A percentile compares a stretch with the other conserved stretches of the same genome.
Evolutionary conservation across 2,888 invertebrate species (phyloP).

Genomic region (Coremacera marginata): DNA sequence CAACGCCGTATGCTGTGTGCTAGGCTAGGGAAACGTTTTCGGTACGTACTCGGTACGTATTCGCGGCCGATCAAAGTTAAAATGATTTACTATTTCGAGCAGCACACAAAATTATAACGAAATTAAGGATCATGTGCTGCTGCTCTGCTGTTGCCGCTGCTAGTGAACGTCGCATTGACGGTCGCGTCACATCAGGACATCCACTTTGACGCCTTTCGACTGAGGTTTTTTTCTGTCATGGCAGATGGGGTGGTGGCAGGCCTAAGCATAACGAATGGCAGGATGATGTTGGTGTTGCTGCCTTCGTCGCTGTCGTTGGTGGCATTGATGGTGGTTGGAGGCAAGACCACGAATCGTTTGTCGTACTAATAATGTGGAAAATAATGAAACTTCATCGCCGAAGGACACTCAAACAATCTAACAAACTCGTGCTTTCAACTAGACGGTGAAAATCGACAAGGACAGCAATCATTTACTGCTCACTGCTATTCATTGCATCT

Average conservation of each 20-base stretch:
- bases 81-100: slow-evolving; percentile 69
- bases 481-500: not conserved
- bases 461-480: slow-evolving; percentile 22
- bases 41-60: slow-evolving; percentile 60
- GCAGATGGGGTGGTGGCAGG: not conserved
- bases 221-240: not conserved
- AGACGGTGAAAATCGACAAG: slow-evolving; percentile 8
- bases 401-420: slow-evolving; percentile 41
- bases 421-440: slow-evolving; percentile 26
- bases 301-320: slow-evolving; percentile 27
- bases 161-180: slow-evolving; percentile 9
- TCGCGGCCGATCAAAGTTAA: slow-evolving; percentile 70
- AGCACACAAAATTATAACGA: slow-evolving; percentile 68
- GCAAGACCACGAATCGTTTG: slow-evolving; percentile 63
- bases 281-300: not conserved
- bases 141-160: slow-evolving; percentile 39
- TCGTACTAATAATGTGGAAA: slow-evolving; percentile 64
- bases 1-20: slow-evolving; percentile 26
- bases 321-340: slow-evolving; percentile 37
- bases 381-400: slow-evolving; percentile 57
- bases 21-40: slow-evolving; percentile 13
- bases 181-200: not conserved
- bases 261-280: not conserved
- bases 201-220: slow-evolving; percentile 16
- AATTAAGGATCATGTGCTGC: slow-evolving; percentile 69